Conservation (phyloP, 2,888 invertebrate genomes). For the Brachypalpus laphriformis region DNA sequence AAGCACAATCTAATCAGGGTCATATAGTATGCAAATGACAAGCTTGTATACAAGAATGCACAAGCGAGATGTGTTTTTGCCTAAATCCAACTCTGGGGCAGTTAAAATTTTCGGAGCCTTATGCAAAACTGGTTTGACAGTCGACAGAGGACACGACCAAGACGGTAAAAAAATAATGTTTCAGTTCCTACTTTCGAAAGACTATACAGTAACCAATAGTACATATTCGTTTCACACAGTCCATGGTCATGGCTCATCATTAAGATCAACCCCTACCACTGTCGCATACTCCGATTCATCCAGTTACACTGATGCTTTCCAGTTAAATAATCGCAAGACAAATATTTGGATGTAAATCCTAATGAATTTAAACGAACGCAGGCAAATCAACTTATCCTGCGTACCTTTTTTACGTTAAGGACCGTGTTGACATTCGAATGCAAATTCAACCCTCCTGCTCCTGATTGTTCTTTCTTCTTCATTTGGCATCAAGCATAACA, state of each 20-base stretch:
- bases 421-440: conserved; percentile 64
- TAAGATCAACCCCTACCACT: conserved; percentile 26
- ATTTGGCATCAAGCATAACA: conserved; percentile 40
- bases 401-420: conserved; percentile 65
- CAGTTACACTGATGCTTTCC: conserved; percentile 41
- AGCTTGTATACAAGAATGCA: no score
- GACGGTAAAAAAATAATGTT: no score
- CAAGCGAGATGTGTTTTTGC: no score
- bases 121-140: no score
- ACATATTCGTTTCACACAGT: no score
- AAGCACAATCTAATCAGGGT: no score
- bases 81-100: no score
- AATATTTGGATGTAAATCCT: conserved; percentile 68
- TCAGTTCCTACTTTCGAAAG: no score
- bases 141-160: no score
- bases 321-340: conserved; percentile 61
- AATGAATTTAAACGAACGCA: conserved; percentile 68
- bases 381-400: conserved; percentile 67
- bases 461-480: conserved; percentile 66
- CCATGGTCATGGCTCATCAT: background rate
- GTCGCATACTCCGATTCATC: conserved; percentile 18
- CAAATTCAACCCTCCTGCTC: conserved; percentile 62
- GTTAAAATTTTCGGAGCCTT: no score
- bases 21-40: no score
- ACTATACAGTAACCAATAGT: no score